These are phyloP conservation scores for Cosmorhoe ocellata DNA, from an alignment of 2,888 invertebrate genomes.

Conservation along the genomic window DNA sequence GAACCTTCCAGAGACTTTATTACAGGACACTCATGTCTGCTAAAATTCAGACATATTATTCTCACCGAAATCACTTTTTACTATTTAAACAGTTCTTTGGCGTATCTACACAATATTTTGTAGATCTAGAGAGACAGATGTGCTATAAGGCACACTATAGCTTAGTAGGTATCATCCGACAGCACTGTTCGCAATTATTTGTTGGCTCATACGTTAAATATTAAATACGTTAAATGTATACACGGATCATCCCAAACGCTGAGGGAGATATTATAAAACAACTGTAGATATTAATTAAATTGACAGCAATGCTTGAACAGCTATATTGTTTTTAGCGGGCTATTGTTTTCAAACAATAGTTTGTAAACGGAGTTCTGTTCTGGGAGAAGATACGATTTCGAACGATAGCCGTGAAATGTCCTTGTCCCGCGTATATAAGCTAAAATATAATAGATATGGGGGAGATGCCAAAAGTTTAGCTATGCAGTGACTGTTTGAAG, in stretches of 20 bases:
- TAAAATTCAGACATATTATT: conserved; percentile 28
- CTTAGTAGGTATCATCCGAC: too few species aligned
- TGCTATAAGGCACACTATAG: too few species aligned
- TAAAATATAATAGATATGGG: not conserved
- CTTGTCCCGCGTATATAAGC: not conserved
- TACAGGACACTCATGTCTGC: conserved; percentile 45
- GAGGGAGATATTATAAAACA: too few species aligned
- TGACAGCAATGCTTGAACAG: conserved; percentile 42
- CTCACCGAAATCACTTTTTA: conserved; percentile 15
- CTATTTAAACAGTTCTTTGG: conserved; percentile 2
- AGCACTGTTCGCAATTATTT: too few species aligned
- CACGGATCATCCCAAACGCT: too few species aligned
- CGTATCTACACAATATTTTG: conserved; percentile 10
- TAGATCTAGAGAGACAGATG: conserved; percentile 19
- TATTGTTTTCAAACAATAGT: conserved; percentile 53
- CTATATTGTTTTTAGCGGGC: conserved; percentile 47
- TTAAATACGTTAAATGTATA: too few species aligned
- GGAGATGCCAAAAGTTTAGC: too few species aligned
- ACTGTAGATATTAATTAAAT: conserved; percentile 43
- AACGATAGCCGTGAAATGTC: conserved; percentile 39
- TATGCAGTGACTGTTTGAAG: too few species aligned
- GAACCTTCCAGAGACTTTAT: conserved; percentile 44
- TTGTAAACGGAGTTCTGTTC: conserved; percentile 49
- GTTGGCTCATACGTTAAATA: too few species aligned
- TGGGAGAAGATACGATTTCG: conserved; percentile 49